phyloP scores from a whole-genome alignment of 2,797 vertebrate genomes.

The Oryzias dopingdopingensis region DNA sequence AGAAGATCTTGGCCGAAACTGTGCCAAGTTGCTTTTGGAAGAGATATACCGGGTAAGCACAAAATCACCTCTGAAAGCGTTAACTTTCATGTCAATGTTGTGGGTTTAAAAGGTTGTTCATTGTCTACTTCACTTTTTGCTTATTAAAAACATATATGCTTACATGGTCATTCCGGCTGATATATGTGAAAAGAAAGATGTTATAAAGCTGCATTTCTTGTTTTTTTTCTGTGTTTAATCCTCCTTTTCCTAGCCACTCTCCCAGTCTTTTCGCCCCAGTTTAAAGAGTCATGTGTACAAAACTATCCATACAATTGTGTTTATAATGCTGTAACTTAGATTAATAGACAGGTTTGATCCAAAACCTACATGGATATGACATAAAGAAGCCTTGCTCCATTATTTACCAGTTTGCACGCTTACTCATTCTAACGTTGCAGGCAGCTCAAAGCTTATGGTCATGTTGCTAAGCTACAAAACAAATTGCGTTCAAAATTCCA shows the following conservation, averaged over 20 bases:
- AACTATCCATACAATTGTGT: no score
- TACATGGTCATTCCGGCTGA: no score
- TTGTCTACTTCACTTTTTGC: not conserved
- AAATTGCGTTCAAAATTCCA: conserved; percentile 11
- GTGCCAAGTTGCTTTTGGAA: conserved; percentile 90
- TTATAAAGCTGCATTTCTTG: no score
- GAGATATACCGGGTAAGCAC: conserved; percentile 89
- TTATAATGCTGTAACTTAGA: no score
- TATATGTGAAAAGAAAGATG: no score
- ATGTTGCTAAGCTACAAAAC: conserved; percentile 1
- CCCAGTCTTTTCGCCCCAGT: no score
- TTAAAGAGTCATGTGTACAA: no score
- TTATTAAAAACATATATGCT: no score
- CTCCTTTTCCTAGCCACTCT: no score
- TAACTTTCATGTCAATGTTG: not conserved
- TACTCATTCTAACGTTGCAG: not conserved
- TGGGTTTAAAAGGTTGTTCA: not conserved
- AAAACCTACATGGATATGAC: no score
- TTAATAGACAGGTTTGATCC: no score
- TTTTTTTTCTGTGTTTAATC: no score
- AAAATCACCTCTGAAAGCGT: not conserved
- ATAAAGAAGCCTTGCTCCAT: not conserved
- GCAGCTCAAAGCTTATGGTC: not conserved
- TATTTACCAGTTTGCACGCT: not conserved
- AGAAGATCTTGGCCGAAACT: conserved; percentile 89